These are phyloP conservation scores for Stichodactyla helianthus DNA, from an alignment of 64 coral and sea anemone species.

Conservation along the genomic window DNA sequence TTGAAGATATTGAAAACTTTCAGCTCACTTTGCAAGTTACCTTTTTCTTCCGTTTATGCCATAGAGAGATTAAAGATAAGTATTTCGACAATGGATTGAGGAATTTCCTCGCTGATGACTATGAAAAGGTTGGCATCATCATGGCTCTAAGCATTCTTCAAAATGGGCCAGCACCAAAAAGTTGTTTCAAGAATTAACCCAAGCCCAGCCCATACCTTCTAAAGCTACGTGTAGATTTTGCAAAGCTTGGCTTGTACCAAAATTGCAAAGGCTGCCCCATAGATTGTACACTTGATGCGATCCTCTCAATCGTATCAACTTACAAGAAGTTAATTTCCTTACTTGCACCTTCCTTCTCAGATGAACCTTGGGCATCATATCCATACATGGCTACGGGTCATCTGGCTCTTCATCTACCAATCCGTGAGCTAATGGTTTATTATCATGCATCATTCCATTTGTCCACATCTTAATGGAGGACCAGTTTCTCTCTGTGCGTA, in stretches of 20 bases:
- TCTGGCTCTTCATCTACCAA: conserved; percentile 42
- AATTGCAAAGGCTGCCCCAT: conserved; percentile 4
- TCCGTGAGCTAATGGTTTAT: conserved; percentile 27
- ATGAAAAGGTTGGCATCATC: conserved; percentile 31
- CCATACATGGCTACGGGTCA: conserved; percentile 33
- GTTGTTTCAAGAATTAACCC: conserved; percentile 22
- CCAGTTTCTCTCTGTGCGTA: conserved; percentile 26
- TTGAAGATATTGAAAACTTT: conserved; percentile 11
- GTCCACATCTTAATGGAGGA: conserved; percentile 41
- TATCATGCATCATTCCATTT: conserved; percentile 45
- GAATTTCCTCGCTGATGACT: conserved; percentile 32
- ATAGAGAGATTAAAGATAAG: conserved; percentile 41
- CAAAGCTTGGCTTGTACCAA: conserved; percentile 30
- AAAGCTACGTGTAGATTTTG: not conserved
- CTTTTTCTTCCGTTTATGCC: conserved; percentile 56
- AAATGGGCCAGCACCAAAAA: conserved; percentile 51
- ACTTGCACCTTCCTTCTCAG: conserved; percentile 21
- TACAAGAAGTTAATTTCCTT: conserved; percentile 20
- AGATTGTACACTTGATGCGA: conserved; percentile 12
- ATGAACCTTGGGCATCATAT: conserved; percentile 28
- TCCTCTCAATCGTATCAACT: not conserved
- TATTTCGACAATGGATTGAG: conserved; percentile 60
- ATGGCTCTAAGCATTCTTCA: conserved; percentile 54
- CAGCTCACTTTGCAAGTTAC: conserved; percentile 38
- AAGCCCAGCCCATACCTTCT: conserved; percentile 12